These are phyloP conservation scores for Cheilosia scutellata DNA, from an alignment of 2,888 invertebrate species.

Conservation along the genomic window DNA sequence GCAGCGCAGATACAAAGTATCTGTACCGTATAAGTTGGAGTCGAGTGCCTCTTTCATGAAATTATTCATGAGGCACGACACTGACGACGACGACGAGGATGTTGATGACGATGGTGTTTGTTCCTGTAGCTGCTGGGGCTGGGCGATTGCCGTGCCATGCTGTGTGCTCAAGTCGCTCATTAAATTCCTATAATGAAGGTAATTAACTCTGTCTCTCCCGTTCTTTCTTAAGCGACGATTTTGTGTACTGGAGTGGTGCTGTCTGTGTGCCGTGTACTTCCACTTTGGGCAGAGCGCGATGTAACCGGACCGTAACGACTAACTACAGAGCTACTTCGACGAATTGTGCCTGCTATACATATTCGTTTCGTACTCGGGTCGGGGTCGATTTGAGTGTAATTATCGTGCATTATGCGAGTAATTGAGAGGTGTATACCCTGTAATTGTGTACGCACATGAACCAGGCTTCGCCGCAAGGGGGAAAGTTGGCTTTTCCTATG, in stretches of 20 bases:
- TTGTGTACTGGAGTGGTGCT: conserved; percentile 2
- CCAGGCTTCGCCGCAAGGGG: conserved; percentile 40
- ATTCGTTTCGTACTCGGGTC: conserved; percentile 41
- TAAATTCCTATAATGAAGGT: conserved; percentile 76
- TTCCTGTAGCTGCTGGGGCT: conserved; percentile 18
- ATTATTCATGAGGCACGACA: conserved; percentile 75
- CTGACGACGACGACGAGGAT: conserved; percentile 25
- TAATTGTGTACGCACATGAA: conserved; percentile 75
- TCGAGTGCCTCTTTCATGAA: conserved; percentile 69
- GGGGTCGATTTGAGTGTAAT: conserved; percentile 73
- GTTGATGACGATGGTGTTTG: conserved; percentile 25
- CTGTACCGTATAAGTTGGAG: conserved; percentile 9
- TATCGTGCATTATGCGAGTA: conserved; percentile 76
- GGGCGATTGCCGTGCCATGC: conserved; percentile 36
- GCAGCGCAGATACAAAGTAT: conserved; percentile 32
- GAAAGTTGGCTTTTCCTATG: conserved; percentile 56
- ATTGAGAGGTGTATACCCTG: conserved; percentile 75
- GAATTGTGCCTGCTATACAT: conserved; percentile 49
- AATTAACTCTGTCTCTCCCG: conserved; percentile 72
- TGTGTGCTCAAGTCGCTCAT: conserved; percentile 73
- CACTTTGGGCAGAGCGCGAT: conserved; percentile 43
- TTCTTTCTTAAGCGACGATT: conserved; percentile 59
- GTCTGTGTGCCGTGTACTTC: conserved; percentile 14
- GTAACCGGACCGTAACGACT: conserved; percentile 70
- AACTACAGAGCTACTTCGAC: conserved; percentile 59